These are phyloP conservation scores for Agrochola lychnidis DNA, from an alignment of 2,888 invertebrate species.

Conservation along the genomic window DNA sequence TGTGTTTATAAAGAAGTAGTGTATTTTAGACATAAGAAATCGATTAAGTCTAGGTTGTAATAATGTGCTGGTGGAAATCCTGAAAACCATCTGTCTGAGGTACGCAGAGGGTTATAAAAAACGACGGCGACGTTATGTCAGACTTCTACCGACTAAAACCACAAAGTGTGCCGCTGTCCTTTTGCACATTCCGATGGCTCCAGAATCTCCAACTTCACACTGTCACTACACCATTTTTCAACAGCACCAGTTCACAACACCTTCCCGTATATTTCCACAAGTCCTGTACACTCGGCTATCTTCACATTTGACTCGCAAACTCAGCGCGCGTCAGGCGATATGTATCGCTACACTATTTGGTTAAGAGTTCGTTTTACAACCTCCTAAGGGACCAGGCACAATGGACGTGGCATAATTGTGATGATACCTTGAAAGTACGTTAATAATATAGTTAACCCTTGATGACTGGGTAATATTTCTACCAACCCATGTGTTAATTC, in stretches of 20 bases:
- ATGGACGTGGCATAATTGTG: neutral
- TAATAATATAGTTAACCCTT: too few relatives aligned
- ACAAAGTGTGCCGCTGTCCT: neutral
- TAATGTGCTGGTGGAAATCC: neutral
- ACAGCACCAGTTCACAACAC: neutral
- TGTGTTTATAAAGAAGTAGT: neutral
- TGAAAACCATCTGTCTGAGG: neutral
- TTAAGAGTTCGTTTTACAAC: constrained; percentile 81
- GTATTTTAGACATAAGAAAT: neutral
- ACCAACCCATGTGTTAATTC: too few relatives aligned
- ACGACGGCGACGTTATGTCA: too few relatives aligned
- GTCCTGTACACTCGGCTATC: constrained; percentile 75
- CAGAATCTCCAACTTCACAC: neutral
- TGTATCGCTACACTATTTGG: constrained; percentile 81
- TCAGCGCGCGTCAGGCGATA: constrained; percentile 78
- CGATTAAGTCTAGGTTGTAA: neutral
- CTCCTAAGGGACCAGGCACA: constrained; percentile 62
- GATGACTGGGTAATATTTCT: too few relatives aligned
- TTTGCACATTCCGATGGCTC: neutral
- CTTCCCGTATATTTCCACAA: constrained; percentile 67
- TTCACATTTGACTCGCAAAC: constrained; percentile 87
- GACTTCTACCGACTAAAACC: too few relatives aligned
- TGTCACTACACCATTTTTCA: neutral
- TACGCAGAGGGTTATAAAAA: too few relatives aligned
- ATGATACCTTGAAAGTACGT: too few relatives aligned